Base-by-base conservation (phyloP, 2,113 vertebrate genomes). In the Regulus satrapa region DNA sequence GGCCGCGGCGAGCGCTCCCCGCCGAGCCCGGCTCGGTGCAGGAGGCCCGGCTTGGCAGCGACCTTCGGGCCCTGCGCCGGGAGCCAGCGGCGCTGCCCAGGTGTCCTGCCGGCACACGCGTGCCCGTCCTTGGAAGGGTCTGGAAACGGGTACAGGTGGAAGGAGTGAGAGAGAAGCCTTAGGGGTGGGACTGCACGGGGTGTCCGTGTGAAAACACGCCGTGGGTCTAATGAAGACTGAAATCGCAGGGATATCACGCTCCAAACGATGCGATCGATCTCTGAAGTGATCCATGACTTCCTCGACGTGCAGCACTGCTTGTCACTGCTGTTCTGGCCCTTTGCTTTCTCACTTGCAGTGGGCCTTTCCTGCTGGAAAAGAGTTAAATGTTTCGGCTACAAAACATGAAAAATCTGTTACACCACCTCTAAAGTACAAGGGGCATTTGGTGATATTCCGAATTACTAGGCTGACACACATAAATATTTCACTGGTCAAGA, bases 261-360 rank as follows among this genome's bases (percentile, higher is more conserved):
- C 48, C 32, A 9, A 31, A 18, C 7, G 5, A 6, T 0, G 5
- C n/a, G n/a, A n/a, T 11, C 6, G n/a, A 15, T 4, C 31, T 13
- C 40, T 4, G 8, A 17, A 28, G 34, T 29, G 8, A 2, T 7
- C 24, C 7, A 0, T 8, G 9, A 3, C 16, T 76, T 41, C 52
- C 51, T 59, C 13, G 5, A 4, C 2, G 1, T 6, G 10, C 54
- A 12, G 58, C 7, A 49, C 45, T 28, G 40, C 58, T 13, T 12
- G 3, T 5, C 1, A 1, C 14, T 7, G 63, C 29, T 12, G 23
- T 19, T 21, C 34, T 1, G 3, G 3, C 31, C 3, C 1, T 9
- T 40, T 0, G 0, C 32, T 21, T 23, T 16, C 34, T 46, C 18
- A 52, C 43, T 48, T 12, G n/a, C 25, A 4, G 18, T 1, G 16